Base-by-base conservation (phyloP, 2,888 invertebrate genomes). In the Pseudoips prasinana region DNA sequence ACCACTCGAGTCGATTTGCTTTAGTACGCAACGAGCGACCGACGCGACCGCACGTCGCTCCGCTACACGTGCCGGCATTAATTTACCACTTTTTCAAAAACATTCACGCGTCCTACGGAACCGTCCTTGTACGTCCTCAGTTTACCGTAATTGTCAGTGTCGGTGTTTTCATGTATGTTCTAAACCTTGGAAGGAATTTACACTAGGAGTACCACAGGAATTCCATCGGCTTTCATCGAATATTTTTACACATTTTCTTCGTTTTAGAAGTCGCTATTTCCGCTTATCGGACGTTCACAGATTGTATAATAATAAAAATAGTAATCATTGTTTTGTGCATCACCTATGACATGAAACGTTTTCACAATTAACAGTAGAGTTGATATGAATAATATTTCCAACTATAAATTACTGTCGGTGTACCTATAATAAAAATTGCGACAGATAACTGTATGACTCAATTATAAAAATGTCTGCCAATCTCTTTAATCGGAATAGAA, bases 11-110 rank as follows among this genome's bases (percentile, higher is more conserved):
- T 67, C 73, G 68, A 71, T 77, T 69, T 66, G 68, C 63, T 73
- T 65, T 61, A 85, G 87, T 87, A 79, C 82, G 82, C 78, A 72
- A 63, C 61, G 64, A 61, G 66, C 69, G 51, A 43, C 59, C 57
- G 51, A 48, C 57, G 68, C 56, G 64, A 48, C 43, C 63, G 71
- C 63, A 65, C 73, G 77, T 68, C 53, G 56, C 49, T 45, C 42
- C 58, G 53, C 39, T 20, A 39, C 46, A 50, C 38, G 50, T 48
- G 53, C 75, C 77, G 77, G 73, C 69, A 55, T 68, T 64, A 59
- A 61, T 64, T 70, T 67, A 57, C 44, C 35, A 58, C 58, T 60
- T 51, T n/a, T 58, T 53, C 29, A 48, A 51, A 66, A 70, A 66
- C 51, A 64, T 67, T 63, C 17, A 64, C 77, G 76, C 75, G 80